A percentile compares a stretch with the other conserved stretches of the same genome.
phyloP scores from a whole-genome alignment of 2,797 vertebrate genomes.

The Anisognathus igniventris region DNA sequence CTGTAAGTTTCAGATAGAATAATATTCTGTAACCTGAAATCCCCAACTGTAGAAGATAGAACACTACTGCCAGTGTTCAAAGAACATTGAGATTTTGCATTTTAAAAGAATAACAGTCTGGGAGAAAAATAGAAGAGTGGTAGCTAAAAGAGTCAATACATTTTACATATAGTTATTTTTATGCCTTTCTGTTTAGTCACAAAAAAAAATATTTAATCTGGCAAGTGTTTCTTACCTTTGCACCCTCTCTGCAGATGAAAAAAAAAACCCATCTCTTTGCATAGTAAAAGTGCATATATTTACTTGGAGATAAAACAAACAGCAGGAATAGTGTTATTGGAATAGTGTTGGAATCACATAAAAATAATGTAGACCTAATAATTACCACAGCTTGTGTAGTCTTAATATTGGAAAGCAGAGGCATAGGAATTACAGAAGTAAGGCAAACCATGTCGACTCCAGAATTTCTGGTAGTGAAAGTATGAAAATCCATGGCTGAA shows the following conservation, averaged over 20 bases:
- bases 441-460: neutral
- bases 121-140: neutral
- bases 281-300: neutral
- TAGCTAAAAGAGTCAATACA: neutral
- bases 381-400: neutral
- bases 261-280: neutral
- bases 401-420: neutral
- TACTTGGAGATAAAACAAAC: neutral
- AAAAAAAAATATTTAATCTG: neutral
- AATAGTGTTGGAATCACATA: neutral
- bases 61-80: neutral
- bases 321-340: neutral
- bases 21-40: constrained; percentile 21
- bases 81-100: neutral
- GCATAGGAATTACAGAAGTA: neutral
- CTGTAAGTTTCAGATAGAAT: neutral
- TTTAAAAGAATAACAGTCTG: neutral
- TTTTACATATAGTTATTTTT: neutral
- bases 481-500: neutral
- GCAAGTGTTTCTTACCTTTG: neutral
- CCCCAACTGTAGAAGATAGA: neutral
- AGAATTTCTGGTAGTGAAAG: neutral
- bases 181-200: neutral
- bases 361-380: neutral
- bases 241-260: neutral